These are phyloP conservation scores for Atta texana DNA, from an alignment of 1,140 invertebrate species.

Conservation along the genomic window DNA sequence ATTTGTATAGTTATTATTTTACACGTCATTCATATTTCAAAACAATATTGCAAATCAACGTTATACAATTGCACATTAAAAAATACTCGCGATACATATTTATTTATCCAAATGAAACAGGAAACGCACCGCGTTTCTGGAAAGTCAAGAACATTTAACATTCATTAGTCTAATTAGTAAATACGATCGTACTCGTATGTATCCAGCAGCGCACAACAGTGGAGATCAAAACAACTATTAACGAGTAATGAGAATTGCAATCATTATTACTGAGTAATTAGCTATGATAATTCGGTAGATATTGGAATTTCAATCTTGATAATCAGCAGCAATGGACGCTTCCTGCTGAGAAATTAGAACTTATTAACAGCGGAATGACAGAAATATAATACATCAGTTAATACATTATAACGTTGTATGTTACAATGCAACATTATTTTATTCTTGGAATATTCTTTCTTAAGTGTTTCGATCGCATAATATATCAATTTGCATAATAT, in stretches of 20 bases:
- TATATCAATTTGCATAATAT: not conserved
- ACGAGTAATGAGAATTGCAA: slow-evolving; percentile 58
- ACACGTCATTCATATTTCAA: not conserved
- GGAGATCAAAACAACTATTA: slow-evolving; percentile 47
- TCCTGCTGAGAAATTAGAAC: slow-evolving; percentile 47
- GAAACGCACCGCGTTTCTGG: slow-evolving; percentile 9
- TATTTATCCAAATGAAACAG: not conserved
- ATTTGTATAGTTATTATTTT: not conserved
- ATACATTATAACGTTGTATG: not conserved
- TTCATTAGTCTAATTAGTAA: slow-evolving; percentile 54
- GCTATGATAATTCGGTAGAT: slow-evolving; percentile 55
- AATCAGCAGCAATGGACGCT: slow-evolving; percentile 12
- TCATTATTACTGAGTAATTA: slow-evolving; percentile 44
- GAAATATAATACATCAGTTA: not conserved
- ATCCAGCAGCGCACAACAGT: slow-evolving; percentile 35
- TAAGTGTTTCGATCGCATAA: not conserved
- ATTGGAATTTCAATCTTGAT: slow-evolving; percentile 63
- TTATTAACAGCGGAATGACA: slow-evolving; percentile 44
- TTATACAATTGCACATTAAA: not conserved
- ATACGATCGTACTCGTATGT: slow-evolving; percentile 2
- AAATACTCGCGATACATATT: not conserved
- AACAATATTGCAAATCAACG: not conserved
- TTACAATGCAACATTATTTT: not conserved
- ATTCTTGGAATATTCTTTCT: not conserved
- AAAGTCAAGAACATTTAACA: slow-evolving; percentile 50